A percentile compares a stretch with the other conserved stretches of the same genome.
These are phyloP conservation scores for Thaumatotibia leucotreta DNA, from an alignment of 1,140 invertebrate species.

Conservation along the genomic window DNA sequence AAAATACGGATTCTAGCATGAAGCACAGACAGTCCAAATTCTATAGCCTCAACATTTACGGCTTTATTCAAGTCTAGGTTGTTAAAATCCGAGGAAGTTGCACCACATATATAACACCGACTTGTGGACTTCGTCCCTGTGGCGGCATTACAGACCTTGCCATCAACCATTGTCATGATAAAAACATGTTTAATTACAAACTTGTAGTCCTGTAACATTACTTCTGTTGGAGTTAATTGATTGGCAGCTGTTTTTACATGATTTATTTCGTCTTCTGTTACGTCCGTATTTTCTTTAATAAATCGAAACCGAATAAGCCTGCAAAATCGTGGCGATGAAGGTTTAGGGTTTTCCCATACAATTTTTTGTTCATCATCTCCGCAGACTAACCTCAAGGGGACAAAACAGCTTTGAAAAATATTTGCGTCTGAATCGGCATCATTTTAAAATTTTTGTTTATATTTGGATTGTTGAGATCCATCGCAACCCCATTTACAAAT, in stretches of 20 bases:
- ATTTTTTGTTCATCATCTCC: constrained; percentile 23
- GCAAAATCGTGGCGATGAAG: constrained; percentile 40
- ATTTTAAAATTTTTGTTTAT: constrained; percentile 24
- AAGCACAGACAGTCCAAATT: constrained; percentile 53
- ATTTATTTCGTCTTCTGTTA: constrained; percentile 33
- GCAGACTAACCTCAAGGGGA: constrained; percentile 15
- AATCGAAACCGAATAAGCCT: constrained; percentile 32
- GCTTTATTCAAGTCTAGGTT: constrained; percentile 29
- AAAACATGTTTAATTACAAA: constrained; percentile 17
- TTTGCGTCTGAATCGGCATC: constrained; percentile 15
- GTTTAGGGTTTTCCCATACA: constrained; percentile 39
- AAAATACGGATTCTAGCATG: constrained; percentile 35
- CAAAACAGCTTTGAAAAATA: constrained; percentile 28
- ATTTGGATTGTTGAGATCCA: constrained; percentile 24
- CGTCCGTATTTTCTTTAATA: constrained; percentile 30
- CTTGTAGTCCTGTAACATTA: no score
- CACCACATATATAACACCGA: constrained; percentile 56
- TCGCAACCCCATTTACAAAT: constrained; percentile 22
- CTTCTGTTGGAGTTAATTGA: no score
- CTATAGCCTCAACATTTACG: constrained; percentile 24
- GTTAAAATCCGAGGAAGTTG: constrained; percentile 59
- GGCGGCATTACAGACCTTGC: constrained; percentile 63
- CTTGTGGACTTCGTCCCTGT: constrained; percentile 46
- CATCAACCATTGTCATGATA: constrained; percentile 62
- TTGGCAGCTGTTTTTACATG: constrained; percentile 8